Conservation (phyloP, 2,797 vertebrate species). For the Clarias laeviceps region DNA sequence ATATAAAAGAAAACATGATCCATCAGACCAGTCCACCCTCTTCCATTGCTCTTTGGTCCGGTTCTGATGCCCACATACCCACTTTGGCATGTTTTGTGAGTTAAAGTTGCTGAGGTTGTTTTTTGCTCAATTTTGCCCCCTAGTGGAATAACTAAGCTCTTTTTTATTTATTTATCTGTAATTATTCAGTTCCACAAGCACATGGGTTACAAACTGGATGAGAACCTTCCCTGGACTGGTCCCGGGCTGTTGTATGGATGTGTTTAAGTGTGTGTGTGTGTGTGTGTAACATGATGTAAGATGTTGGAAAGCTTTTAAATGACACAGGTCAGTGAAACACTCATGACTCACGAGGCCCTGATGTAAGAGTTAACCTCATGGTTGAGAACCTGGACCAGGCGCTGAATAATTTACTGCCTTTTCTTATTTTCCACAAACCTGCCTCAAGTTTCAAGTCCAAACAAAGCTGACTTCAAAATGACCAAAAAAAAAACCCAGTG, state of each 20-base stretch:
- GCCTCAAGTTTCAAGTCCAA: background rate
- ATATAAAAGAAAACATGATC: too few relatives aligned
- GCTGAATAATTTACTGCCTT: background rate
- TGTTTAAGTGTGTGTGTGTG: background rate
- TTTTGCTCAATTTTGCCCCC: background rate
- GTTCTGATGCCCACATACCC: too few relatives aligned
- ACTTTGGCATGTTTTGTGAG: background rate
- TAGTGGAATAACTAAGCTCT: background rate
- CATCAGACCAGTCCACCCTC: too few relatives aligned
- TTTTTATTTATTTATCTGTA: background rate
- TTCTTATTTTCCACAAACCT: background rate
- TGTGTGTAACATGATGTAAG: slow-evolving; percentile 28
- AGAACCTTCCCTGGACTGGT: background rate
- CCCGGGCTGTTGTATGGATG: background rate
- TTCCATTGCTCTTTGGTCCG: too few relatives aligned
- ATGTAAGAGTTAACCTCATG: slow-evolving; percentile 52
- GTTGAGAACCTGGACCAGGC: slow-evolving; percentile 38
- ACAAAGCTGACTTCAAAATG: background rate
- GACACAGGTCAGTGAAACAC: slow-evolving; percentile 9
- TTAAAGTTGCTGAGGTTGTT: background rate
- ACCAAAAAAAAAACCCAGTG: background rate
- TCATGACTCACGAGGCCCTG: slow-evolving; percentile 25
- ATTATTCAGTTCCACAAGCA: background rate
- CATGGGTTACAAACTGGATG: background rate
- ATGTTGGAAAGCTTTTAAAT: slow-evolving; percentile 21